Base-by-base conservation (phyloP, 2,113 vertebrate genomes). In the Phocoena sinus region DNA sequence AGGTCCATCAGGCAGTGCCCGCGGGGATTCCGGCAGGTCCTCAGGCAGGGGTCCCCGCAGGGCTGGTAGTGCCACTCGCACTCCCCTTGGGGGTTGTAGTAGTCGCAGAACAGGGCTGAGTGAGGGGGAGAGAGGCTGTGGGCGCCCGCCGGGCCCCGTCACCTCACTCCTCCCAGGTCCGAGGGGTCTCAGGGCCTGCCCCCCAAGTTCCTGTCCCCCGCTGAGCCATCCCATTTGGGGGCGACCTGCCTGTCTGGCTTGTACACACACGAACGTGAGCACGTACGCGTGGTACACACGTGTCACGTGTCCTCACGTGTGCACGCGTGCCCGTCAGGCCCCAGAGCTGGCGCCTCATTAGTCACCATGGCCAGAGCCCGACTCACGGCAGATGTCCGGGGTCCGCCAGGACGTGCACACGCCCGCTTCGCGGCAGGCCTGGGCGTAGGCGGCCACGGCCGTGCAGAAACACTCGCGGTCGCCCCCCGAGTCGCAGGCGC, bases 391-490 rank as follows among this genome's bases (percentile, higher is more conserved):
- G 86, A 99, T 73, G 17, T 98, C 99, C 2, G 99, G 99, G 4
- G 98, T 99, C 98, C 99, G 99, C 99, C 99, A 99, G 89, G 96
- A 89, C 76, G 99, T 95, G 6, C 99, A 99, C n/a, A 98, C 98
- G 11, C 99, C 99, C 36, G 97, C 98, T 12, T 99, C 98, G 11
- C 96, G 99, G 93, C 99, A 99, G 4, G 99, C 99, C 98, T 99
- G 99, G 56, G 99, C 99, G 0, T 99, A 99, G 79, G 99, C 99
- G 1, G 99, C 99, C 92, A 99, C 99, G 12, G 99, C 99, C 3
- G 99, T 99, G 96, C 99, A 99, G 98, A 99, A 98, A 77, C 99
- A 99, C 96, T 99, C 99, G 23, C 99, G 99, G 93, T 99, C 99
- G 70, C 99, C 99, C 88, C 99, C 99, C 0, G 98, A 98, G 98